Percentiles rank a stretch among this genome's conserved stretches.
Conservation (phyloP, 2,888 invertebrate genomes). For the Lepidochrysops patricia region DNA sequence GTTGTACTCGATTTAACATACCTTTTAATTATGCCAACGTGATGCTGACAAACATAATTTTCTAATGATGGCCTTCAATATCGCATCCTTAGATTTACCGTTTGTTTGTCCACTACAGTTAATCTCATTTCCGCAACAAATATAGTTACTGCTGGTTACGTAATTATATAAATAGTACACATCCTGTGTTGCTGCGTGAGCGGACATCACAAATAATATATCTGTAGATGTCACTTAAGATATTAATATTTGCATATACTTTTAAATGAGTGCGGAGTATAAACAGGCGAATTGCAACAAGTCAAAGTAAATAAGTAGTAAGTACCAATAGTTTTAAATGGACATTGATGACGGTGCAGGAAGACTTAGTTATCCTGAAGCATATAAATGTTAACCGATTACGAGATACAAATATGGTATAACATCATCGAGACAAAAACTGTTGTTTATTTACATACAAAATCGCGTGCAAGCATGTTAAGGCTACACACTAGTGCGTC, state of each 20-base stretch:
- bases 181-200: not conserved
- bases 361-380: not conserved
- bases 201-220: not conserved
- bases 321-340: not conserved
- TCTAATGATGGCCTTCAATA: constrained; percentile 40
- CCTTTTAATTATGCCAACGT: constrained; percentile 33
- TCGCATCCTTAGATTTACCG: constrained; percentile 29
- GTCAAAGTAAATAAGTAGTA: not conserved
- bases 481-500: constrained; percentile 18
- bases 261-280: not conserved
- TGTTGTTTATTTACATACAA: constrained; percentile 21
- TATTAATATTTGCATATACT: constrained; percentile 1
- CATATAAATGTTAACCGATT: not conserved
- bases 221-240: not conserved
- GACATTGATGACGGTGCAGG: not conserved
- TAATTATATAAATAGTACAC: constrained; percentile 9
- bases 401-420: not conserved
- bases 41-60: constrained; percentile 40
- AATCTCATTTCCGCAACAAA: constrained; percentile 23
- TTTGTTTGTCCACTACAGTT: constrained; percentile 30
- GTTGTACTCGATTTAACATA: not conserved
- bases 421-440: constrained; percentile 19
- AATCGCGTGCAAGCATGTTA: constrained; percentile 24
- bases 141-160: constrained; percentile 7
- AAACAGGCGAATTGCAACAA: too few species aligned